Evolutionary conservation across 2,113 vertebrate species (phyloP), one percentile per base, ranked within the genome.

Genomic region (Caretta caretta): DNA sequence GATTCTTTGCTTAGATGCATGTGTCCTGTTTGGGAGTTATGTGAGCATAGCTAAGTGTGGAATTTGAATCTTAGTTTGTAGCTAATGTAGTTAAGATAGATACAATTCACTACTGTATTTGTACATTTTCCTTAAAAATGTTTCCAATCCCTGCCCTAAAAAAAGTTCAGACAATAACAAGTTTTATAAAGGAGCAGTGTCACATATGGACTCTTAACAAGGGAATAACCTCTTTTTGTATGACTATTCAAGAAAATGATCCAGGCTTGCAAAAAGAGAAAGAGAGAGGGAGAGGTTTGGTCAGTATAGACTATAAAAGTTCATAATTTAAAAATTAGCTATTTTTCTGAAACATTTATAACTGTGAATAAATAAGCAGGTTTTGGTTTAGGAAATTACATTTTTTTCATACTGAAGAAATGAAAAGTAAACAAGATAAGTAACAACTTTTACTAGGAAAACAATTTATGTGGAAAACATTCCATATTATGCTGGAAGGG

Each of bases 1-100:
- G 46, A 75, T 96, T 95, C 84, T 80, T 92, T 94, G 46, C 57
- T 93, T 89, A 3, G 3, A 49, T 31, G 51, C 53, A 62, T 49
- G 6, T 83, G 35, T 42, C 25, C 49, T 86, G 10, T 85, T 93
- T 49, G 72, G 48, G 46, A 83, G 78, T 49, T 14, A 4, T 91
- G 54, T 69, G 59, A 50, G 31, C 10, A 9, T 78, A 14, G 29
- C 84, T 12, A 84, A 92, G 38, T 76, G 14, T 17, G 80, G 69
- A 94, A 82, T 27, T 35, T n/a, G 78, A 4, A 4, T 92, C 8
- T 50, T 62, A 83, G 22, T 72, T 93, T 11, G 1, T 80, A 65
- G 81, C 2, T 87, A 35, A 49, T 29, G 59, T 42, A 38, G 82
- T 90, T 11, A 78, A 76, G 22, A 27, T 27, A 56, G 53, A 46